Evolutionary conservation across 2,113 vertebrate genomes (phyloP), one percentile per base, ranked within the genome.

Genomic region (Siniperca knerii): DNA sequence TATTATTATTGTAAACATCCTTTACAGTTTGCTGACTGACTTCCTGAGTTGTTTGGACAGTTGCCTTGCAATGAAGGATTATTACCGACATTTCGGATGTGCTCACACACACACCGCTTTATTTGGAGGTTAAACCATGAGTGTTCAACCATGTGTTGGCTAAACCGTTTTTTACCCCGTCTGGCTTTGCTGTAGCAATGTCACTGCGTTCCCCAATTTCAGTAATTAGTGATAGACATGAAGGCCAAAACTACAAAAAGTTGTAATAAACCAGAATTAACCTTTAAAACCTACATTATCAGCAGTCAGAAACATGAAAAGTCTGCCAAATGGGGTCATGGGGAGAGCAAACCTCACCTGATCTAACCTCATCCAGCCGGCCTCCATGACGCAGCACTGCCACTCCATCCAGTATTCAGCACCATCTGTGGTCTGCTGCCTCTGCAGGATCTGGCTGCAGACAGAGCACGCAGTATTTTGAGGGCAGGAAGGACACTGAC

Each of bases 381-480:
- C 75, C 65, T 90, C 81, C 65, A 29, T 93, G 86, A 92, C 65
- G 87, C 89, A 87, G 75, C 71, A 42, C 72, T 13, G 37, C 42
- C 33, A 13, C n/a, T 60, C 29, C 70, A 87, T 94, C 75, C 91
- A 92, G 57, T 90, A 94, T 94, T 94, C 93, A 94, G 76, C 82
- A 46, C 88, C 94, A 94, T 88, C 92, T 94, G 93, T 71, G 62
- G 86, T 74, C 86, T 79, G 57, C 60, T 68, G 33, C 48, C 4
- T 5, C 74, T 29, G 80, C 77, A 54, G 57, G 64, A 58, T 74
- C 62, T 8, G 68, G 78, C 75, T 66, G 67, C 54, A 65, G 64
- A 77, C 60, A 35, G 54, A 72, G 68, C 54, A 40, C 33, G 35
- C 69, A 4, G 12, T 42, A 0, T 67, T 92, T 84, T 46, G 62